Evolutionary conservation across 2,888 invertebrate species (phyloP).

Genomic region (Tipula helvola): DNA sequence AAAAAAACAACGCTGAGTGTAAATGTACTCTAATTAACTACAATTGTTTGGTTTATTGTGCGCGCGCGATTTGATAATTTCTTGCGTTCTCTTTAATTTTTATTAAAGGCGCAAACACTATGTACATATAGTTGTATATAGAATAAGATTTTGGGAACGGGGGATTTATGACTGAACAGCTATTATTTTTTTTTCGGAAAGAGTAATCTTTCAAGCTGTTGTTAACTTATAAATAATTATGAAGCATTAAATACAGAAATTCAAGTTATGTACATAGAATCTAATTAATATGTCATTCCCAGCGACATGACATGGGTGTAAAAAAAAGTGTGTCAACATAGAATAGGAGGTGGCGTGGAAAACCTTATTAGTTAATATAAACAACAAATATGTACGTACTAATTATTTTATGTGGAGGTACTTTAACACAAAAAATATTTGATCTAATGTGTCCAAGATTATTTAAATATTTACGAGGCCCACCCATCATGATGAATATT

Average conservation of each 20-base stretch:
- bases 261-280: background rate
- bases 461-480: background rate
- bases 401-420: background rate
- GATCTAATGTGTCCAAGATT: background rate
- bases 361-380: background rate
- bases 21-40: background rate
- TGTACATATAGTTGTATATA: background rate
- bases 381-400: background rate
- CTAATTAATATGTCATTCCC: background rate
- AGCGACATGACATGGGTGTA: background rate
- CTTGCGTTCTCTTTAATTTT: background rate
- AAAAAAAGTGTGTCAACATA: background rate
- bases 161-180: background rate
- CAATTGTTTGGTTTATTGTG: background rate
- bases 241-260: background rate
- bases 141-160: background rate
- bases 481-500: too few species aligned
- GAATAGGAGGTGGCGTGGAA: background rate
- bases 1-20: background rate
- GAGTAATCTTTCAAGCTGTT: background rate
- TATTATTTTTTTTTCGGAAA: background rate
- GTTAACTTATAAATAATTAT: background rate
- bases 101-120: background rate
- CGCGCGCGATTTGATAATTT: background rate
- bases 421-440: background rate